Base-by-base conservation (phyloP, 2,888 invertebrate species). In the Boloria euphrosyne region DNA sequence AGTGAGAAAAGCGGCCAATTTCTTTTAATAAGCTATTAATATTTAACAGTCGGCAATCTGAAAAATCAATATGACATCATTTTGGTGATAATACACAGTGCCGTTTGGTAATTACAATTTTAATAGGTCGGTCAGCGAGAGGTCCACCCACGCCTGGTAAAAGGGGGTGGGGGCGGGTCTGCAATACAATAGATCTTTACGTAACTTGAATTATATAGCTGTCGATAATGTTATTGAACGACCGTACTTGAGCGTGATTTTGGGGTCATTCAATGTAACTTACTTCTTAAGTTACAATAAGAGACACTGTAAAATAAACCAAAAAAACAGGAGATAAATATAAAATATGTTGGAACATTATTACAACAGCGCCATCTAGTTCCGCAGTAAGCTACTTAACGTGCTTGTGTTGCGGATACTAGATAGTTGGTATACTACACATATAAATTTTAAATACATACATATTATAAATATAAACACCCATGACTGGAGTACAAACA, bases 71-170 rank as follows among this genome's bases (percentile, higher is more conserved):
- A 83, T 76, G 80, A 81, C 80, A 82, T 83, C 75, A 83, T 83
- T 87, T 82, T 76, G 80, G 80, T 84, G 86, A 85, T 85, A 86
- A 85, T 80, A 87, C 82, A 82, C 83, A 84, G 81, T 84, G 84
- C 81, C 80, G 78, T 80, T 78, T 76, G 81, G 83, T 87, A 87
- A 90, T 90, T 89, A 89, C 84, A 81, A 86, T 87, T 90, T 89
- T 89, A 90, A 89, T 88, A 83, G 87, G 86, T 84, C 84, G 87
- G 88, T 86, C 89, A 89, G 80, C 75, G 78, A 75, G 75, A 76
- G 77, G 68, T 65, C 66, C 67, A 66, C 38, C 69, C 72, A 49
- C 65, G 53, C 67, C 71, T 70, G 64, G 68, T 66, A 70, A 62
- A 69, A 72, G 69, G 68, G 70, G 54, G 73, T 71, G 70, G 75